A percentile compares a stretch with the other conserved stretches of the same genome.
Evolutionary conservation across 2,888 invertebrate species (phyloP).

Genomic region (Eupithecia subfuscata): DNA sequence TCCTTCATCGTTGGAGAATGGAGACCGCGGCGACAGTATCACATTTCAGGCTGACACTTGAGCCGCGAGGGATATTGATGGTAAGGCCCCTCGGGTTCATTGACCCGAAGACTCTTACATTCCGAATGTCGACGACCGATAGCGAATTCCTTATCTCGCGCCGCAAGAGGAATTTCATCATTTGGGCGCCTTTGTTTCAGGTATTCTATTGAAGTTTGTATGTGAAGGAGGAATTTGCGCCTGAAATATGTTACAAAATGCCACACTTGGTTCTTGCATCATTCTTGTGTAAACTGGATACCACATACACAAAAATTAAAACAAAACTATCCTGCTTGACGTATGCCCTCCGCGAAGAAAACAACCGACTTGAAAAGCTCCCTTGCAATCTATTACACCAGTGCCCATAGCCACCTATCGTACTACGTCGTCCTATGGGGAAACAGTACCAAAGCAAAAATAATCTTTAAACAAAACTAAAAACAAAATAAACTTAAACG

Average conservation of each 20-base stretch:
- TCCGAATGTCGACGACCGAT: conserved; percentile 32
- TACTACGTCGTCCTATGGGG: too few relatives aligned
- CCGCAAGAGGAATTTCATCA: conserved; percentile 28
- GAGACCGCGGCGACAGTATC: neutral
- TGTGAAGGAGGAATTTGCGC: neutral
- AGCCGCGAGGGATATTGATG: conserved; percentile 25
- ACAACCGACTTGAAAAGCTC: too few relatives aligned
- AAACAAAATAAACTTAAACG: too few relatives aligned
- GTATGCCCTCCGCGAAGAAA: too few relatives aligned
- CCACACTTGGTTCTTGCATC: neutral
- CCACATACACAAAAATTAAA: too few relatives aligned
- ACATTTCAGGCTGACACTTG: conserved; percentile 19
- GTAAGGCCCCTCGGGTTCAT: conserved; percentile 23
- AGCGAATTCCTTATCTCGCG: conserved; percentile 31
- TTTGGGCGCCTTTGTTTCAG: conserved; percentile 26
- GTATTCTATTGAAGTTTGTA: conserved; percentile 22
- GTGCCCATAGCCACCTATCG: too few relatives aligned
- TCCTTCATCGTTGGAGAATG: neutral
- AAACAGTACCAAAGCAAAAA: too few relatives aligned
- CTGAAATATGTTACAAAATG: neutral
- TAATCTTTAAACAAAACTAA: too few relatives aligned
- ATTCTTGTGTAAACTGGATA: too few relatives aligned
- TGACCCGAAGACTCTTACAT: conserved; percentile 27
- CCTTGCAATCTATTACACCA: too few relatives aligned
- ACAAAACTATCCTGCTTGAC: too few relatives aligned